Conservation (phyloP, 2,113 vertebrate genomes). For the Calyptommatus sinebrachiatus region DNA sequence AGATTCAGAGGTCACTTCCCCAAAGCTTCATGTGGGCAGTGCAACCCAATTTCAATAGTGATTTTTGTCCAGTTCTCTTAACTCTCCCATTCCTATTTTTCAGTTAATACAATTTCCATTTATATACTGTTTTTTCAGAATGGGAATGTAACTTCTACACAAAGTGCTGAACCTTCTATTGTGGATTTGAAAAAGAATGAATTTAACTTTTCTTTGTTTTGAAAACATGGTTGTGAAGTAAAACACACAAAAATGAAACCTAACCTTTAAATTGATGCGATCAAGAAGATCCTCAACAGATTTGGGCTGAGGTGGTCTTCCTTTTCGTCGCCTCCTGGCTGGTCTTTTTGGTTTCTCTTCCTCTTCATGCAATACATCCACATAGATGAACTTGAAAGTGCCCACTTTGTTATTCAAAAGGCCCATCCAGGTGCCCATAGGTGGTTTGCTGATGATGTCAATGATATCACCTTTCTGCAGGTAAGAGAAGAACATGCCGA, state of each 20-base stretch:
- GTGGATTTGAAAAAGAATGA: not conserved
- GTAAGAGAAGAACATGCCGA: not conserved
- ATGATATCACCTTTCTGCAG: slow-evolving; percentile 94
- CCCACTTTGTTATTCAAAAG: slow-evolving; percentile 97
- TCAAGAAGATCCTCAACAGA: slow-evolving; percentile 96
- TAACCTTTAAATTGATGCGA: slow-evolving; percentile 93
- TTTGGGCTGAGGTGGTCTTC: slow-evolving; percentile 88
- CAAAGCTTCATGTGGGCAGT: too few species aligned
- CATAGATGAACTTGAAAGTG: slow-evolving; percentile 98
- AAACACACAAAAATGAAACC: slow-evolving; percentile 19
- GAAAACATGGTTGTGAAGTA: not conserved
- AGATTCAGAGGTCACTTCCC: too few species aligned
- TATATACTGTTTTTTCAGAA: not conserved
- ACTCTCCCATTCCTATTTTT: too few species aligned
- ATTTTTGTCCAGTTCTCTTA: too few species aligned
- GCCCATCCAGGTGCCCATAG: slow-evolving; percentile 99
- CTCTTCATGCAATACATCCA: slow-evolving; percentile 91
- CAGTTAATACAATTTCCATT: too few species aligned
- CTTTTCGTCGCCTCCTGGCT: slow-evolving; percentile 84
- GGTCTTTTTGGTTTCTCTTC: slow-evolving; percentile 93
- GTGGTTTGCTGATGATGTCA: slow-evolving; percentile 97
- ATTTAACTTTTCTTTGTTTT: not conserved
- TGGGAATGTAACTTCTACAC: not conserved
- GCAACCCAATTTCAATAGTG: too few species aligned
- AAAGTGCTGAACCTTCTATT: not conserved